Conservation (phyloP, 2,888 invertebrate genomes). For the Diplolepis rosae region DNA sequence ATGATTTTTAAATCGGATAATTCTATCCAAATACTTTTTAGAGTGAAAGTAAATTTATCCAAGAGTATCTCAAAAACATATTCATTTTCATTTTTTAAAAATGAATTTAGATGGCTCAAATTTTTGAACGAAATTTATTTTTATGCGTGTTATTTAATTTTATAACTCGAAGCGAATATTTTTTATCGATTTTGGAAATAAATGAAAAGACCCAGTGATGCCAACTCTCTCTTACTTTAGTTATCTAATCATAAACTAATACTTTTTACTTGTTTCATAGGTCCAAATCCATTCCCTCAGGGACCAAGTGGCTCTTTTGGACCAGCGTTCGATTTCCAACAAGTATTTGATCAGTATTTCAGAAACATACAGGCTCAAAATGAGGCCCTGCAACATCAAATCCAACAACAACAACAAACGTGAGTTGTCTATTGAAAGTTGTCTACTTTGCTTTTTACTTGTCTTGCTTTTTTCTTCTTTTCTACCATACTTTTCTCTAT, state of each 20-base stretch:
- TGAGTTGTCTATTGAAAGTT: no score
- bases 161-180: no score
- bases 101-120: neutral
- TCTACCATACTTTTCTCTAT: neutral
- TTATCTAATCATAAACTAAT: no score
- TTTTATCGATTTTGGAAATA: no score
- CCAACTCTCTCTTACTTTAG: no score
- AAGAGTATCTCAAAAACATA: no score
- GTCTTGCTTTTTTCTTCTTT: neutral
- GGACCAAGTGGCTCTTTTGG: neutral
- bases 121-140: neutral
- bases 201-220: no score
- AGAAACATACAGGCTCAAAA: conserved; percentile 53
- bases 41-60: no score
- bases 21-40: no score
- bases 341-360: conserved; percentile 51
- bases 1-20: no score
- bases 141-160: no score
- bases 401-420: conserved; percentile 57
- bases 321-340: conserved; percentile 35
- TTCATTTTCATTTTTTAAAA: neutral
- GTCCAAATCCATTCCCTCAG: neutral
- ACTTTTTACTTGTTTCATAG: neutral
- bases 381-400: conserved; percentile 44
- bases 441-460: neutral